Evolutionary conservation across 2,113 vertebrate genomes (phyloP), one percentile per base, ranked within the genome.

Genomic region (Indri indri): DNA sequence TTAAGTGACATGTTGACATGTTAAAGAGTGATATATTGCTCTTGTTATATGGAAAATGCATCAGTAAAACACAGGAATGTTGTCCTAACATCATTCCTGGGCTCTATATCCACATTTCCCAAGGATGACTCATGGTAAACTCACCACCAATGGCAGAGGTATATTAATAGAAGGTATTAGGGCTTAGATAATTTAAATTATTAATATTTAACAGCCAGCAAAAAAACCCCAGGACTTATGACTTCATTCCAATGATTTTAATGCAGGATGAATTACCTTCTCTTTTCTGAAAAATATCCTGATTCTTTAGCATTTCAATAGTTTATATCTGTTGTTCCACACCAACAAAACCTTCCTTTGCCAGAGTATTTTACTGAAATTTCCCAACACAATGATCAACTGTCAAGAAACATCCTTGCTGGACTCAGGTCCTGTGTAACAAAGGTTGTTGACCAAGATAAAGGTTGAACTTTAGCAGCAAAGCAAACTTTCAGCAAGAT

Each of bases 271-370:
- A 9, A 84, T 93, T 74, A 50, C 5, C 34, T 88, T 73, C 3
- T 57, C 0, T 76, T 92, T 37, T 88, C 47, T 91, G 37, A 93
- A 96, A 79, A 66, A 45, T 42, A n/a, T 57, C 37, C 6, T 81
- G 1, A 88, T 65, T 76, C 12, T 13, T 45, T 11, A 17, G 18
- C 0, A 6, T 88, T 95, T 88, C 40, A 80, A 23, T 88, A 88
- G 32, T 52, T 80, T 37, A 42, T 80, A 14, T 85, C 40, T 88
- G 4, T 68, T 9, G 52, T 40, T 94, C 47, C 32, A 84, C 66
- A 66, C 3, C 1, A 57, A 30, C 2, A 30, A 84, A 63, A 30
- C 0, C 30, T 63, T 90, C 1, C 0, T 81, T 11, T 0, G 6
- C 27, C 27, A 76, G 47, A 65, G 8, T 16, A 50, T 42, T 74